Evolutionary conservation across 2,113 vertebrate species (phyloP), one percentile per base, ranked within the genome.

Genomic region (Trachemys scripta): DNA sequence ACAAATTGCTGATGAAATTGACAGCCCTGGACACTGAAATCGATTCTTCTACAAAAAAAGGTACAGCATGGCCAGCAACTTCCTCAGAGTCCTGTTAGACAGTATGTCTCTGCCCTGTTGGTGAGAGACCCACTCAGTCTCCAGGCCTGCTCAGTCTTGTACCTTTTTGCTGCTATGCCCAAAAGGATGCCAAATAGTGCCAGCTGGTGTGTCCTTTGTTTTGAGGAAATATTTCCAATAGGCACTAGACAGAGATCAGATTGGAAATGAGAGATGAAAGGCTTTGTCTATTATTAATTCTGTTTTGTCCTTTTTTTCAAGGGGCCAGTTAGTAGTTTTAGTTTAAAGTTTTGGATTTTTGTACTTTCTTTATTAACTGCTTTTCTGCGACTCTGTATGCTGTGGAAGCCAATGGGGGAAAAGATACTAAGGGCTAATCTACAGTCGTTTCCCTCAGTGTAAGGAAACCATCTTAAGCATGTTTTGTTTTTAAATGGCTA

Each of bases 231-330:
- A n/a, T 95, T 31, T 95, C 94, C 94, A 80, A 90, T 82, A 31
- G 69, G 87, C 59, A 31, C 13, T 51, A 87, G 81, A 38, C 0
- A 0, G 89, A 80, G 7, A 62, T 87, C 85, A 49, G 16, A 49
- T 24, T 82, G 87, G 90, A 92, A 95, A 85, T 76, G 80, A 96
- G 59, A 72, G 80, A 31, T 20, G 19, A 82, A 91, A 94, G 49
- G 45, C 59, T 80, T 95, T 57, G 49, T 72, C 82, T 95, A 78
- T 93, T 95, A 82, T 1, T 85, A 89, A 72, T 93, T 51, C 87
- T 95, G 69, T 78, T 95, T 93, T 90, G 62, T 80, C 82, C 84
- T 94, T 88, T 62, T 51, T 69, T 80, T 97, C 93, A 90, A 91
- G 80, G 95, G 88, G 88, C 95, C 88, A 92, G 47, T 35, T 80